Percentiles rank a stretch among this genome's conserved stretches.
These are phyloP conservation scores for Amiota mariae DNA, from an alignment of 2,888 invertebrate species.

Conservation along the genomic window DNA sequence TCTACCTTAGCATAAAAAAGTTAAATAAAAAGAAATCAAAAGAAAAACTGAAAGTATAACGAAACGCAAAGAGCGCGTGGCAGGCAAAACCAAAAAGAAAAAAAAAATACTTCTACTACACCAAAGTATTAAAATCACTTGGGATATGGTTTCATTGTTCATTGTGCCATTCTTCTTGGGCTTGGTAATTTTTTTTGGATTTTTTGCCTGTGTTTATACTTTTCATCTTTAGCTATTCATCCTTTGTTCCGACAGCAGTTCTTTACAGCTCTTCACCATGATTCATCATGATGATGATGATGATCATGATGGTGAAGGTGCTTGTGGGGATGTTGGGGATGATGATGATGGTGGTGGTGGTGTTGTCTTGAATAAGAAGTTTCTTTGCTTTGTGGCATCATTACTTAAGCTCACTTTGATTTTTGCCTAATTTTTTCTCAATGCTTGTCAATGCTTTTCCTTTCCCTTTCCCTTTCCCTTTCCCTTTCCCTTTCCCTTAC, in stretches of 20 bases:
- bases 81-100: neutral
- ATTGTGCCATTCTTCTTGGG: slow-evolving; percentile 32
- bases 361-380: slow-evolving; percentile 33
- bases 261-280: neutral
- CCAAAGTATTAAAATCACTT: slow-evolving; percentile 62
- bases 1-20: slow-evolving; percentile 12
- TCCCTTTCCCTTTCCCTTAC: slow-evolving; percentile 22
- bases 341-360: neutral
- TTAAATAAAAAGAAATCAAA: slow-evolving; percentile 13
- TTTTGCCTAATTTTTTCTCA: slow-evolving; percentile 42
- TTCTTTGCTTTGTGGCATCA: slow-evolving; percentile 50
- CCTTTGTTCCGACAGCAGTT: slow-evolving; percentile 2
- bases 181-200: neutral
- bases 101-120: neutral
- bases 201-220: neutral
- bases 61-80: slow-evolving; percentile 17
- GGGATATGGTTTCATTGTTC: slow-evolving; percentile 65
- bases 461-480: neutral
- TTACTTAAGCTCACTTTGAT: slow-evolving; percentile 15
- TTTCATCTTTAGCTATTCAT: neutral
- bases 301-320: neutral
- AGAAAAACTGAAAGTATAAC: slow-evolving; percentile 12
- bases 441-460: no score
- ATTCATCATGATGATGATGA: no score
- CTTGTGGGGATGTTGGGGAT: neutral